Evolutionary conservation across 2,113 vertebrate genomes (phyloP), one percentile per base, ranked within the genome.

Genomic region (Chionis minor): DNA sequence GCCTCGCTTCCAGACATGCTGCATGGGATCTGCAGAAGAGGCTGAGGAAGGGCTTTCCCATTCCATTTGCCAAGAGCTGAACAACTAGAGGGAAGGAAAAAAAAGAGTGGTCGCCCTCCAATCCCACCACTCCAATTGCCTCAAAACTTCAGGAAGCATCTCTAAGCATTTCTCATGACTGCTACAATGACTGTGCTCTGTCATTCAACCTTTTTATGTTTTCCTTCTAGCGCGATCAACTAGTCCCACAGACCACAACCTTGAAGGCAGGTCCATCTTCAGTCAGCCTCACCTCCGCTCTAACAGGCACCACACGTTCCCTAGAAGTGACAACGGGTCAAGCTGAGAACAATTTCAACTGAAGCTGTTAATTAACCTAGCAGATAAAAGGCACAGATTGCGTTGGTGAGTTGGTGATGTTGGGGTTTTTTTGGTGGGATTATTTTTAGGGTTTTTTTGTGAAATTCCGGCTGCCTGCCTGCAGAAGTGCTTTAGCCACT

Each of bases 381-480:
- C 9, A 59, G 78, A 49, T 30, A 35, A 84, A 86, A 74, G 61
- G 24, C 49, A 73, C 27, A 54, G 56, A 38, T 21, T 45, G 15
- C 8, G 0, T 7, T 40, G 4, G 7, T 81, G 9, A 10, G 10
- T 24, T 38, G 14, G 12, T 32, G 9, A 7, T n/a, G 0, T 38
- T 27, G 35, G 12, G 14, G 4, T n/a, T 35, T 14, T 49, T 49
- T 49, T n/a, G 38, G 38, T 27, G 35, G 12, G 14, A 2, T n/a
- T 35, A 6, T 49, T 49, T 49, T n/a, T 52, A 19, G 40, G 44
- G 49, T 35, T 38, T 51, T 51, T 24, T 51, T 51, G 44, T 32
- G 80, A 12, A 65, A 1, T 30, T 44, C 21, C 79, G 18, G 8
- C 14, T 87, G 54, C 13, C 6, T 42, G 0, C 4, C 11, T 62